phyloP scores from a whole-genome alignment of 2,888 invertebrate species.

The Myopa tessellatipennis region DNA sequence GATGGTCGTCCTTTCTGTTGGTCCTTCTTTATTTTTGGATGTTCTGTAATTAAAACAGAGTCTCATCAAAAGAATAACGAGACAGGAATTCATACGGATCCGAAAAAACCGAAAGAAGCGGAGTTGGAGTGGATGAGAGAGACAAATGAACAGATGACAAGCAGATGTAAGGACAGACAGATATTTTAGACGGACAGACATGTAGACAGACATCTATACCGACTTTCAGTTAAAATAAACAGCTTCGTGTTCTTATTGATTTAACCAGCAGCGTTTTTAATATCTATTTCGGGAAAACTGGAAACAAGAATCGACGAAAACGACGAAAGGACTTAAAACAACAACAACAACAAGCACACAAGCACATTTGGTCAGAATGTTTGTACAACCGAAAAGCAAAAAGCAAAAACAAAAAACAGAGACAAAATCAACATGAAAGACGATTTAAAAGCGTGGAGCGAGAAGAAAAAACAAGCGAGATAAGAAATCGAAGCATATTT shows the following conservation, averaged over 20 bases:
- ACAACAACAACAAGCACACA: too few relatives aligned
- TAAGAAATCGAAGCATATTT: conserved; percentile 8
- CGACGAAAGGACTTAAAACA: not conserved
- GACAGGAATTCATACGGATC: not conserved
- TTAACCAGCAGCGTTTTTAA: conserved; percentile 44
- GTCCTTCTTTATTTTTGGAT: not conserved
- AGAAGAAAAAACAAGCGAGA: not conserved
- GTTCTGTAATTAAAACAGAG: conserved; percentile 24
- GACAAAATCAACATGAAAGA: conserved; percentile 1
- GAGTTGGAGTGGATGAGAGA: not conserved
- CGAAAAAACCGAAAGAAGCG: not conserved
- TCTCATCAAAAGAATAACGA: conserved; percentile 21
- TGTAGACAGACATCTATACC: not conserved
- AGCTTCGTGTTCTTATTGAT: conserved; percentile 38
- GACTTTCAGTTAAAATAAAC: conserved; percentile 53
- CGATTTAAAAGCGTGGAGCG: not conserved
- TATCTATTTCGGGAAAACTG: conserved; percentile 35
- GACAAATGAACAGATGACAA: not conserved
- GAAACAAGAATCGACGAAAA: not conserved
- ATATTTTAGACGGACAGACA: not conserved
- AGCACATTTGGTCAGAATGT: not conserved
- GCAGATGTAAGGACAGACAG: not conserved
- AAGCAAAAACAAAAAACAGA: not conserved
- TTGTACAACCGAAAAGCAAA: not conserved
- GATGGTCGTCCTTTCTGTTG: too few relatives aligned